Conservation (phyloP, 2,888 invertebrate genomes). For the Linyphia triangularis region DNA sequence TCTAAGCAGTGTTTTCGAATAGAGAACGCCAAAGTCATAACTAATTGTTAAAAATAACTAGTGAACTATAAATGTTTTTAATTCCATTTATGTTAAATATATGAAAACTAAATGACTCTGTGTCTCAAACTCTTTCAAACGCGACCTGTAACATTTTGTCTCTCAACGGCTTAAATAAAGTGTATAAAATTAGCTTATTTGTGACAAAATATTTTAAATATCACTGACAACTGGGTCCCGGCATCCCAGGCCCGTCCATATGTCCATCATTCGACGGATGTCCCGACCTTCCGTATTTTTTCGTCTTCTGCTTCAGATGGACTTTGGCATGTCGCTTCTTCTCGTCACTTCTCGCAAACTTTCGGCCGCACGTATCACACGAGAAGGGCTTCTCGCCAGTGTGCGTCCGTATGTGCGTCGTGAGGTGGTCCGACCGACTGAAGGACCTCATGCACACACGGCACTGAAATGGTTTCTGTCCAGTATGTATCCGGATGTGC, state of each 20-base stretch:
- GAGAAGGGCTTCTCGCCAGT: constrained; percentile 98
- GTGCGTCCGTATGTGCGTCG: constrained; percentile 97
- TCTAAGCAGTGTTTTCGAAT: no score
- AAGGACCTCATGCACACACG: constrained; percentile 99
- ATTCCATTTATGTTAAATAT: no score
- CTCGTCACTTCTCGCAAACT: constrained; percentile 99
- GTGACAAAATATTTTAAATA: background rate
- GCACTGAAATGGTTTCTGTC: constrained; percentile 99
- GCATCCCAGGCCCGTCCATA: constrained; percentile 32
- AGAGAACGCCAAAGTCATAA: no score
- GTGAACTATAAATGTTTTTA: no score
- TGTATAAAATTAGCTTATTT: background rate
- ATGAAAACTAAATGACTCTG: no score
- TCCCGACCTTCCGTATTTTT: constrained; percentile 58
- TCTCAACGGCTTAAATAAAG: background rate
- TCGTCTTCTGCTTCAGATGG: constrained; percentile 93
- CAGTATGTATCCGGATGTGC: constrained; percentile 99
- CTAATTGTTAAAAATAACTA: no score
- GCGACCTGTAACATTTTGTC: no score
- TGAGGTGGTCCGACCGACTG: constrained; percentile 97
- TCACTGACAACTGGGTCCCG: constrained; percentile 53
- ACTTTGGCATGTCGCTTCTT: constrained; percentile 99
- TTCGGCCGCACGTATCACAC: constrained; percentile 98
- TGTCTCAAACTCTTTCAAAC: no score
- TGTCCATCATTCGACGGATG: constrained; percentile 24